Evolutionary conservation across 2,113 vertebrate species (phyloP).

Genomic region (Archilochus colubris): DNA sequence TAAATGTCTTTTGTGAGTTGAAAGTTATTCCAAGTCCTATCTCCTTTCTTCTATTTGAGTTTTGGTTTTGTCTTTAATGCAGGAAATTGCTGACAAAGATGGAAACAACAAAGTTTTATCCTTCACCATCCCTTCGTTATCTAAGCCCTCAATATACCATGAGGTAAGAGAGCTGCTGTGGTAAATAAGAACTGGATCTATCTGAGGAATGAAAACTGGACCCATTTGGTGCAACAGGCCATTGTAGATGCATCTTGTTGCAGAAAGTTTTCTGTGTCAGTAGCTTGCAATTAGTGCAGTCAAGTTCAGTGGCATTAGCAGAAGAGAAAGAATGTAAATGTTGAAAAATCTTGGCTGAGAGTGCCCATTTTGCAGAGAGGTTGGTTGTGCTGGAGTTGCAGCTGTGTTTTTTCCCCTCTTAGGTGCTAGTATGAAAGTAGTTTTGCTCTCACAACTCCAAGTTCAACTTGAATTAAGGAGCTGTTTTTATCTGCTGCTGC

Average conservation of each 20-base stretch:
- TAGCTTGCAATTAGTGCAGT: slow-evolving; percentile 10
- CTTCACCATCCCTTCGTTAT: slow-evolving; percentile 96
- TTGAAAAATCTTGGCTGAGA: background rate
- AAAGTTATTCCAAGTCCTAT: background rate
- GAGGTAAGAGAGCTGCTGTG: slow-evolving; percentile 83
- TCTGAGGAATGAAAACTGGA: slow-evolving; percentile 15
- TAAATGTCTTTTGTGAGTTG: background rate
- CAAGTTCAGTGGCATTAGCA: background rate
- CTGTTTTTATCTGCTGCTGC: background rate
- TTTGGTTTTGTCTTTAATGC: slow-evolving; percentile 33
- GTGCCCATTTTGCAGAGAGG: background rate
- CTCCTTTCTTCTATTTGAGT: slow-evolving; percentile 31
- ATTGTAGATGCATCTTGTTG: slow-evolving; percentile 2
- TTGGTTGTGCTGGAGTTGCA: background rate
- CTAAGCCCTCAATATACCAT: slow-evolving; percentile 97
- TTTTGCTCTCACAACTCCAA: background rate
- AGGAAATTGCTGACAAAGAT: slow-evolving; percentile 99
- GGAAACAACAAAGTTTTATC: slow-evolving; percentile 96
- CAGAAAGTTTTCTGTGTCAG: slow-evolving; percentile 1
- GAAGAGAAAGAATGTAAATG: background rate
- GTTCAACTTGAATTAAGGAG: background rate
- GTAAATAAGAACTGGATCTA: slow-evolving; percentile 21
- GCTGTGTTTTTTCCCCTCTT: background rate
- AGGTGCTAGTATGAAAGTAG: background rate
- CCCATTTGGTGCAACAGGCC: background rate